These are phyloP conservation scores for Acleris literana DNA, from an alignment of 2,888 invertebrate species.

Conservation along the genomic window DNA sequence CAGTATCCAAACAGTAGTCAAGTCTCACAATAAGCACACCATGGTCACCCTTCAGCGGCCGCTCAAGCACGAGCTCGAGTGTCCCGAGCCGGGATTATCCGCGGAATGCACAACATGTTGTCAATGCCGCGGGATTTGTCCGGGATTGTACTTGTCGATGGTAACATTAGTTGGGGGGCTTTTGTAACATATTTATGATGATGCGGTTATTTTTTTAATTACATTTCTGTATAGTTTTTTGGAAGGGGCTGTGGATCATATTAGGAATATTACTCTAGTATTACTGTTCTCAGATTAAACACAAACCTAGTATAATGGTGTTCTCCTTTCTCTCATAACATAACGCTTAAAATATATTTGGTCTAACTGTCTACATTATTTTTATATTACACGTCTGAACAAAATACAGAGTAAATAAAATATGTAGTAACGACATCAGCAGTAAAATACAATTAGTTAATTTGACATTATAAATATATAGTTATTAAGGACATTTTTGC, in stretches of 20 bases:
- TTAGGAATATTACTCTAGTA: neutral
- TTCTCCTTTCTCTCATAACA: too few relatives aligned
- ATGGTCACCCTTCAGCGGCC: slow-evolving; percentile 54
- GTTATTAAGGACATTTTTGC: too few relatives aligned
- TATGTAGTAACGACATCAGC: too few relatives aligned
- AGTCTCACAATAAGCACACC: slow-evolving; percentile 27
- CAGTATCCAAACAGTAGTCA: neutral
- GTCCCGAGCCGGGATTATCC: slow-evolving; percentile 72
- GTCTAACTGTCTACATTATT: too few relatives aligned
- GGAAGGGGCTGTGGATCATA: neutral
- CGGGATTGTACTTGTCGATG: slow-evolving; percentile 41
- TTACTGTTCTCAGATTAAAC: neutral
- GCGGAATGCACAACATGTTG: slow-evolving; percentile 76
- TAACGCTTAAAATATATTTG: too few relatives aligned
- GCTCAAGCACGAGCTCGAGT: slow-evolving; percentile 51
- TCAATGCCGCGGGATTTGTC: slow-evolving; percentile 59
- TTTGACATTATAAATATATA: too few relatives aligned
- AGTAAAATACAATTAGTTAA: too few relatives aligned
- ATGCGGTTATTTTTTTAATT: slow-evolving; percentile 29
- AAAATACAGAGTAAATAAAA: too few relatives aligned
- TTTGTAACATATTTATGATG: slow-evolving; percentile 22
- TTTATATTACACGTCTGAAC: too few relatives aligned
- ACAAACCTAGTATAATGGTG: neutral
- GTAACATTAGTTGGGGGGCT: slow-evolving; percentile 7
- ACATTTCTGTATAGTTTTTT: neutral